These are phyloP conservation scores for Phyllotreta cruciferae DNA, from an alignment of 2,888 invertebrate genomes.

Conservation along the genomic window DNA sequence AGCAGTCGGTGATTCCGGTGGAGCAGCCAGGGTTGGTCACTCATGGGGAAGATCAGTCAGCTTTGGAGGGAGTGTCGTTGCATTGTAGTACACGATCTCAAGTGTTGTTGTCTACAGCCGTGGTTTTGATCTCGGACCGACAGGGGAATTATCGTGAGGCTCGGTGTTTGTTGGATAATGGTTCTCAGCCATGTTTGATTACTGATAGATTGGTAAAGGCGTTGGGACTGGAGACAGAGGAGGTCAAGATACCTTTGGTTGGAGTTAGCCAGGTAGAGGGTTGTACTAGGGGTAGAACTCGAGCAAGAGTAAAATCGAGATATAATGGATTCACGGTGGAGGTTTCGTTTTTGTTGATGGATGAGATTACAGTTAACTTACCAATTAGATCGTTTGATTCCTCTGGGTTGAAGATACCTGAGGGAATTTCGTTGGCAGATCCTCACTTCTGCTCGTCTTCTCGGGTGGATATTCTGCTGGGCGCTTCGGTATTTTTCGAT, in stretches of 20 bases:
- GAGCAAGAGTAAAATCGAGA: background rate
- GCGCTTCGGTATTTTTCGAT: constrained; percentile 28
- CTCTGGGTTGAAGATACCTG: constrained; percentile 13
- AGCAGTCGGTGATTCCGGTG: background rate
- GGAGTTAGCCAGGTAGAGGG: no score
- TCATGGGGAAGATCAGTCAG: background rate
- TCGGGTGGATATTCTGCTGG: constrained; percentile 27
- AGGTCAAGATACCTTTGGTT: no score
- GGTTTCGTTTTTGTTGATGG: background rate
- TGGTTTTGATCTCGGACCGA: constrained; percentile 3
- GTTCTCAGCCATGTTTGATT: no score
- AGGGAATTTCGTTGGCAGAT: constrained; percentile 20
- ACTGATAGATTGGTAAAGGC: no score
- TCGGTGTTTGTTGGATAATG: constrained; percentile 29
- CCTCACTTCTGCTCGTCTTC: constrained; percentile 12
- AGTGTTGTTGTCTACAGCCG: constrained; percentile 20
- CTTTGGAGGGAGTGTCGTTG: background rate
- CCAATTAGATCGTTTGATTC: background rate
- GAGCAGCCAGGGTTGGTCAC: no score
- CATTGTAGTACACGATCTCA: constrained; percentile 3
- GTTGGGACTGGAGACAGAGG: no score
- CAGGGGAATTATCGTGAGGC: constrained; percentile 1
- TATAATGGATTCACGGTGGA: background rate
- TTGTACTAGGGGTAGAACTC: no score
- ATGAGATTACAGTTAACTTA: constrained; percentile 6